Evolutionary conservation across 2,113 vertebrate species (phyloP).

Genomic region (Nerophis lumbriciformis): DNA sequence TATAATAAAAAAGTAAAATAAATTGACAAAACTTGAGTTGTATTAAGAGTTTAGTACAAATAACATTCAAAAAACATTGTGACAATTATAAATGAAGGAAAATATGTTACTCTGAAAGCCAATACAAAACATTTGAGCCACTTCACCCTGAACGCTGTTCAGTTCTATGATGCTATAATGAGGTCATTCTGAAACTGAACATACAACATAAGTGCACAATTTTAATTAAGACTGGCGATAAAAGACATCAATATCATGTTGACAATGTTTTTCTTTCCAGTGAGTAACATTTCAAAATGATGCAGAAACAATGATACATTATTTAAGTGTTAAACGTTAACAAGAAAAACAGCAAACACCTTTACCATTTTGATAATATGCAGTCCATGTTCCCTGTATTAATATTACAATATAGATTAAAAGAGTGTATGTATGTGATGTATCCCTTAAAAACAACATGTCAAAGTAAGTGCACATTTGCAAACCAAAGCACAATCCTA

Average conservation of each 20-base stretch:
- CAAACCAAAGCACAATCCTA: conserved; percentile 4
- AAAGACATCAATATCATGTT: neutral
- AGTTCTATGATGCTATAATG: neutral
- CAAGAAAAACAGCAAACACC: neutral
- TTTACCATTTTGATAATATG: neutral
- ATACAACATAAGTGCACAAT: neutral
- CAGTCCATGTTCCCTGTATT: neutral
- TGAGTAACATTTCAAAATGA: neutral
- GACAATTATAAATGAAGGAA: neutral
- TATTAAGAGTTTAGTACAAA: conserved; percentile 10
- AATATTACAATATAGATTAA: neutral
- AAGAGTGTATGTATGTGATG: neutral
- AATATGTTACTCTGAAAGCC: conserved; percentile 1
- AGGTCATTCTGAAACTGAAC: conserved; percentile 12
- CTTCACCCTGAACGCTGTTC: neutral
- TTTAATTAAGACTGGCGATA: neutral
- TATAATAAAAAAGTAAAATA: too few species aligned
- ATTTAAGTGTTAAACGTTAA: neutral
- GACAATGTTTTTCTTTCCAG: neutral
- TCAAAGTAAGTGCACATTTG: conserved; percentile 2
- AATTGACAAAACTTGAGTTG: too few species aligned
- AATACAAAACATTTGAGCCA: neutral
- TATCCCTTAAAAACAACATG: neutral
- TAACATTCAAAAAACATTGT: neutral
- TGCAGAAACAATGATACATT: neutral